Conservation (phyloP, 2,113 vertebrate genomes). For the Elachura formosa region DNA sequence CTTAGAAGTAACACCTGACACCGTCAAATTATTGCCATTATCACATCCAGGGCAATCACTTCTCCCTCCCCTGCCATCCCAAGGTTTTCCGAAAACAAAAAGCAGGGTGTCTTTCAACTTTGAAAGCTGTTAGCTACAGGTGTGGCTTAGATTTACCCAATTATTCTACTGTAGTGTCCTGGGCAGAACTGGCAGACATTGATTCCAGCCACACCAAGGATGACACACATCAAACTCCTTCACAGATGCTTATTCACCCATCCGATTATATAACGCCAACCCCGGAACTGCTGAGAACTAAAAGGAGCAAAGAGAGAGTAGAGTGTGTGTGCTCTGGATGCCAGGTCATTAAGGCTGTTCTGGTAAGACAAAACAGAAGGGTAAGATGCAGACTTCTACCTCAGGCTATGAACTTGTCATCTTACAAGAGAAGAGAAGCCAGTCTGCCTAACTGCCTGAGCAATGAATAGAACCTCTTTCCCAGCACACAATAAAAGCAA, state of each 20-base stretch:
- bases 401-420: conserved; percentile 42
- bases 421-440: not conserved
- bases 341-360: conserved; percentile 33
- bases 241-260: conserved; percentile 58
- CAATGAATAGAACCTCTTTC: conserved; percentile 21
- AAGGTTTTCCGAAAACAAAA: conserved; percentile 47
- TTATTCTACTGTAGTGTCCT: not conserved
- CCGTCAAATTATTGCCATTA: conserved; percentile 39
- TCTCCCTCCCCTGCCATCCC: not conserved
- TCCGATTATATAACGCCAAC: conserved; percentile 15
- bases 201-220: conserved; percentile 6
- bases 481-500: not conserved
- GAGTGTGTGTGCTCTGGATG: conserved; percentile 4
- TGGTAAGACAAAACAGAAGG: not conserved
- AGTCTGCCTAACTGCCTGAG: not conserved
- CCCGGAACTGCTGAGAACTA: conserved; percentile 26
- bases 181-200: conserved; percentile 34
- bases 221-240: conserved; percentile 57
- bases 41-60: conserved; percentile 51
- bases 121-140: conserved; percentile 7
- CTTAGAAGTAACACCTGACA: conserved; percentile 43
- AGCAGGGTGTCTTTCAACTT: conserved; percentile 31
- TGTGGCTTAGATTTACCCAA: conserved; percentile 29
- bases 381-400: not conserved
- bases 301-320: not conserved